Conservation (phyloP, 2,113 vertebrate species). For the Candoia aspera region DNA sequence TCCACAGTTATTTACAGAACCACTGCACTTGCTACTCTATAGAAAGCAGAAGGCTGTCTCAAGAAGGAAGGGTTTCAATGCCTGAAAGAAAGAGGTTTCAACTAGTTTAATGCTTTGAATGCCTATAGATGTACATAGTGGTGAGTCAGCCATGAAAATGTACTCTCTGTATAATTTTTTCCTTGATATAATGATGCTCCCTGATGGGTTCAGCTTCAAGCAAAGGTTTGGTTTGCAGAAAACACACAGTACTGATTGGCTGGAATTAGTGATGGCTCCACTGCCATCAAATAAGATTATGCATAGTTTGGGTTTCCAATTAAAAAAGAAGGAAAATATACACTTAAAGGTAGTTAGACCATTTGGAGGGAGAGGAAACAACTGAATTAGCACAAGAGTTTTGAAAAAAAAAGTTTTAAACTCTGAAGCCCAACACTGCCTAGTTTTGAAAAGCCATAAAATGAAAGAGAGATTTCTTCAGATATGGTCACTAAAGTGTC, state of each 20-base stretch:
- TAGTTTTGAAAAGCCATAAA: neutral
- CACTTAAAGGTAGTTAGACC: neutral
- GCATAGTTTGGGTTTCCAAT: neutral
- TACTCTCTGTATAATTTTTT: neutral
- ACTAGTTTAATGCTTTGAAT: neutral
- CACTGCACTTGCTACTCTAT: neutral
- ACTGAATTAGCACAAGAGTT: neutral
- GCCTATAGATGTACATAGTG: neutral
- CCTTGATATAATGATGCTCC: neutral
- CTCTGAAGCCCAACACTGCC: neutral
- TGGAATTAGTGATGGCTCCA: neutral
- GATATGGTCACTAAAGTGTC: neutral
- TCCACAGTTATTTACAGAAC: neutral
- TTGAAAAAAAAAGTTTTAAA: accelerated
- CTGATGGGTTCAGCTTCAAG: neutral
- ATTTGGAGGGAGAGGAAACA: neutral
- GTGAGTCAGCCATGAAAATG: neutral
- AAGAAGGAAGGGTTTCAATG: neutral
- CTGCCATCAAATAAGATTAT: too few species aligned
- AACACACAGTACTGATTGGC: neutral
- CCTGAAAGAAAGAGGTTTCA: neutral
- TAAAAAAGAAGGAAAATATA: neutral
- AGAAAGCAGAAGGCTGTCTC: neutral
- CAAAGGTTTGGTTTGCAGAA: neutral
- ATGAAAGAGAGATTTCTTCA: neutral